phyloP scores from a whole-genome alignment of 2,113 vertebrate species.

The Ardeotis arabs region DNA sequence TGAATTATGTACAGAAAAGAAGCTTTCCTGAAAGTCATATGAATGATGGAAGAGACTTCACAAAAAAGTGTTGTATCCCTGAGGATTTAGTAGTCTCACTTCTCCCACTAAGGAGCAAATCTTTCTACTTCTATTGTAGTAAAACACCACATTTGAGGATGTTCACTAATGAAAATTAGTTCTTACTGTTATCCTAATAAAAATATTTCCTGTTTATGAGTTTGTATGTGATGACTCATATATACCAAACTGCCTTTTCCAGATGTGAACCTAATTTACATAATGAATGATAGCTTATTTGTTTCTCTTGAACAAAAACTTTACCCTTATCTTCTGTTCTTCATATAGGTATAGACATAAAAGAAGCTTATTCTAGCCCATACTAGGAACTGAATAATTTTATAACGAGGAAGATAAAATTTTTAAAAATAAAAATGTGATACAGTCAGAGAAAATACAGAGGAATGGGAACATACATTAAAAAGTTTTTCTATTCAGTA shows the following conservation, averaged over 20 bases:
- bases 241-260: not conserved
- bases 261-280: not conserved
- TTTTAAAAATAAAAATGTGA: not conserved
- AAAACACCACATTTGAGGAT: not conserved
- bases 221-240: not conserved
- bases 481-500: not conserved
- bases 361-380: fast-evolving
- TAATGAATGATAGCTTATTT: not conserved
- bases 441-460: not conserved
- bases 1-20: constrained; percentile 51
- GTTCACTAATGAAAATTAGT: not conserved
- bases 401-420: not conserved
- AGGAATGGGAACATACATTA: not conserved
- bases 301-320: not conserved
- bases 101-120: not conserved
- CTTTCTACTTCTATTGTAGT: not conserved
- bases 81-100: constrained; percentile 1
- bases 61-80: constrained; percentile 2
- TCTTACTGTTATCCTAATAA: not conserved
- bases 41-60: not conserved
- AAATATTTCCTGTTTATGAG: constrained; percentile 17
- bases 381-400: not conserved
- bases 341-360: too few species aligned
- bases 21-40: constrained; percentile 43
- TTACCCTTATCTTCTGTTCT: not conserved